A percentile compares a stretch with the other conserved stretches of the same genome.
phyloP scores from a whole-genome alignment of 2,113 vertebrate genomes.

The Salvelinus namaycush region DNA sequence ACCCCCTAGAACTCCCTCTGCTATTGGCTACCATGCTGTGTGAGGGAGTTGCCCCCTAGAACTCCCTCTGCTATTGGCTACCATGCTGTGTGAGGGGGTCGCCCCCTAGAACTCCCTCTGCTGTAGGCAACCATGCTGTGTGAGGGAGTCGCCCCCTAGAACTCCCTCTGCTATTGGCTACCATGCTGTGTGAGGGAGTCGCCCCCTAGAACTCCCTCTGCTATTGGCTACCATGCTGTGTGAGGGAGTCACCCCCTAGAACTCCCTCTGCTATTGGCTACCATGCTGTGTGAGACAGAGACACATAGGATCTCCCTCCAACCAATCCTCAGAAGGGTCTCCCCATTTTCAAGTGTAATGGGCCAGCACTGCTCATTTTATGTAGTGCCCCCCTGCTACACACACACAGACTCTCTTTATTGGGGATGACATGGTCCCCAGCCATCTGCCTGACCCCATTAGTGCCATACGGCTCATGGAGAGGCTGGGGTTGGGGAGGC shows the following conservation, averaged over 20 bases:
- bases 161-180: too few species aligned
- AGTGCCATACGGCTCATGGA: slow-evolving; percentile 57
- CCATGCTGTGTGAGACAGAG: background rate
- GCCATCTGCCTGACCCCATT: slow-evolving; percentile 76
- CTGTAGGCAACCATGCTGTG: too few species aligned
- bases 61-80: background rate
- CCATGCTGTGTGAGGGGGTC: background rate
- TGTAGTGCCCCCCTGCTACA: background rate
- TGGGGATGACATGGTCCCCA: slow-evolving; percentile 49
- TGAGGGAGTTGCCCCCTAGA: too few species aligned
- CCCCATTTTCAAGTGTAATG: slow-evolving; percentile 28
- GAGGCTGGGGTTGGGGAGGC: slow-evolving; percentile 24
- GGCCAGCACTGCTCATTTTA: background rate
- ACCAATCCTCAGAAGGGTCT: slow-evolving; percentile 11
- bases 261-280: background rate
- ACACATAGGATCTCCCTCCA: background rate
- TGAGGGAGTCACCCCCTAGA: background rate
- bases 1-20: too few species aligned
- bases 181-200: too few species aligned
- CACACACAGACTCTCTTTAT: slow-evolving; percentile 42
- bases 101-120: too few species aligned
- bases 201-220: too few species aligned
- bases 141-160: too few species aligned
- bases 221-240: background rate
- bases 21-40: too few species aligned